phyloP scores from a whole-genome alignment of 2,797 vertebrate species.

The Avahi laniger region DNA sequence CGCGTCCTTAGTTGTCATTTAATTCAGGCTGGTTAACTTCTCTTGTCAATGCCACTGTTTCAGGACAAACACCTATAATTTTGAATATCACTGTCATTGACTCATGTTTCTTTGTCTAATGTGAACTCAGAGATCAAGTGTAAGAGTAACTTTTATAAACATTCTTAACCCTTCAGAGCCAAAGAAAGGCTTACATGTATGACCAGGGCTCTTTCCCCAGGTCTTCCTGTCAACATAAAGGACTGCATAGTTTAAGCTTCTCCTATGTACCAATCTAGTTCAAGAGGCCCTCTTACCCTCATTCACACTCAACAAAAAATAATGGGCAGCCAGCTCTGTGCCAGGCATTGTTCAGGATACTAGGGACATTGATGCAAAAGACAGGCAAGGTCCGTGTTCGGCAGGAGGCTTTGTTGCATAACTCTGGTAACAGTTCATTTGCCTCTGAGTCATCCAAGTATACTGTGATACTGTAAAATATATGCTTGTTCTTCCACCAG shows the following conservation, averaged over 20 bases:
- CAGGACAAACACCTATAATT: not conserved
- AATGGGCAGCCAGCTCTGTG: not conserved
- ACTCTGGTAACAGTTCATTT: not conserved
- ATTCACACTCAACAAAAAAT: not conserved
- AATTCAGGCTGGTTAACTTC: not conserved
- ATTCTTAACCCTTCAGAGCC: not conserved
- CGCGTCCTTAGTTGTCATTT: not conserved
- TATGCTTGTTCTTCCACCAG: not conserved
- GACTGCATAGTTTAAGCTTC: not conserved
- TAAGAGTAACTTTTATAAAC: not conserved
- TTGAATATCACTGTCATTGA: not conserved
- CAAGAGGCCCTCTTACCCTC: not conserved
- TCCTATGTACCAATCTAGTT: not conserved
- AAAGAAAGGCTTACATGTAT: not conserved
- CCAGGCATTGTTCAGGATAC: not conserved
- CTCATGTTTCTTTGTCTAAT: constrained; percentile 5
- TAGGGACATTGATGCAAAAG: not conserved
- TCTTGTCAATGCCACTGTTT: not conserved
- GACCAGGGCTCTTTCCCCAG: not conserved
- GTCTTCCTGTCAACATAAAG: not conserved
- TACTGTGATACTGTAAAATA: not conserved
- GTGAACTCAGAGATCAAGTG: not conserved
- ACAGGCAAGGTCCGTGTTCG: not conserved
- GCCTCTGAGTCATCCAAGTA: not conserved
- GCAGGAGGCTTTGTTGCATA: not conserved